Evolutionary conservation across 37 sponge, comb jelly and placozoan genomes (phyloP).

Genomic region (Petrosia ficiformis): DNA sequence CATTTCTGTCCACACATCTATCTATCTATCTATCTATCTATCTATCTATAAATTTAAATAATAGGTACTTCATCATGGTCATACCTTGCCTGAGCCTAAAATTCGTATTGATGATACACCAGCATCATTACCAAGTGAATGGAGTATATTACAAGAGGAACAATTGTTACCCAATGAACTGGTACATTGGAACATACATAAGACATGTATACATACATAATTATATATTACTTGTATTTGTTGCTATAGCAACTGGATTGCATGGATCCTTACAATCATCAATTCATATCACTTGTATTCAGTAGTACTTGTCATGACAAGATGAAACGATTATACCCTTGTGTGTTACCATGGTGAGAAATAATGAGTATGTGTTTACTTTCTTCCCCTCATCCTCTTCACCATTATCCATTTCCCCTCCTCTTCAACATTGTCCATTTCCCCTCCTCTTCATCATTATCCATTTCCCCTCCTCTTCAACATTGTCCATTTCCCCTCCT

Average conservation of each 20-base stretch:
- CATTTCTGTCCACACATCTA: no score
- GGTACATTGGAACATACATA: no score
- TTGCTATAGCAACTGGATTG: constrained; percentile 46
- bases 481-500: background rate
- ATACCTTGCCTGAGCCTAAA: no score
- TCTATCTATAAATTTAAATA: no score
- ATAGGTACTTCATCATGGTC: no score
- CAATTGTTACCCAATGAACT: background rate
- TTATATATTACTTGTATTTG: no score
- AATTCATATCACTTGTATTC: constrained; percentile 60
- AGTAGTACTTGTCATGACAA: constrained; percentile 69
- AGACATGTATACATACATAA: no score
- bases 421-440: background rate
- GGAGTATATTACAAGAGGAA: background rate
- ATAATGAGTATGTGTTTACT: background rate
- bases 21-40: no score
- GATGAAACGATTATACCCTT: constrained; percentile 42
- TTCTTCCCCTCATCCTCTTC: background rate
- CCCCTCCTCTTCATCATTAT: background rate
- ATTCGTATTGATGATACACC: no score
- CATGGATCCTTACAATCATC: constrained; percentile 70
- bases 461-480: background rate
- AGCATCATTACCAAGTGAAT: background rate
- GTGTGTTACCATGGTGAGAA: constrained; percentile 53
- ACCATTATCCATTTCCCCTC: background rate